Conservation (phyloP, 2,888 invertebrate genomes). For the Sclerodermus sp. region DNA sequence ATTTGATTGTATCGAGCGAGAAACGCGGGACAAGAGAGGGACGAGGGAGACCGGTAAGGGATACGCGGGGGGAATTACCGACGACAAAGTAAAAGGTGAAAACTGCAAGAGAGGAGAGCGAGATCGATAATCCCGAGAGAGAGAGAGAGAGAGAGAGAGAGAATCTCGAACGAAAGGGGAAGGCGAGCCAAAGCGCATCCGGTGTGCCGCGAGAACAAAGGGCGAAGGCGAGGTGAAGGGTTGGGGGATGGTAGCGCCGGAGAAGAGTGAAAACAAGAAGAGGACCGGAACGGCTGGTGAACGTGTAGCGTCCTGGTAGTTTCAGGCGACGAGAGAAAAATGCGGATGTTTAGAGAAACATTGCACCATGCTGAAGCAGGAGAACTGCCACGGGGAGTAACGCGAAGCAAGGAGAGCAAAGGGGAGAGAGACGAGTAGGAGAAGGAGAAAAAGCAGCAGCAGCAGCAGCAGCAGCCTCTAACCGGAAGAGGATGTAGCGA, state of each 20-base stretch:
- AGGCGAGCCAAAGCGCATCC: constrained; percentile 18
- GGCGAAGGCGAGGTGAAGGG: background rate
- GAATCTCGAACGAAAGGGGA: constrained; percentile 2
- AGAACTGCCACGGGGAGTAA: constrained; percentile 1
- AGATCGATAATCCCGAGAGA: background rate
- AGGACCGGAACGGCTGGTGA: background rate
- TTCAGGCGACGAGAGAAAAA: constrained; percentile 10
- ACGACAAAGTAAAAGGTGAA: background rate
- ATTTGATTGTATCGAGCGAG: constrained; percentile 24
- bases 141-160: constrained; percentile 1
- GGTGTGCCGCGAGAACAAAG: constrained; percentile 13
- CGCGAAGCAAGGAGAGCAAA: constrained; percentile 3
- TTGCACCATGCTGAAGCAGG: constrained; percentile 6
- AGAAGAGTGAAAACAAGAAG: background rate
- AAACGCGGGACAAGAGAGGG: too few relatives aligned
- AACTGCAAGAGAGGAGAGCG: background rate
- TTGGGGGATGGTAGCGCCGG: background rate
- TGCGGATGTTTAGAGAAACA: constrained; percentile 22
- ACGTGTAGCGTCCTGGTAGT: background rate
- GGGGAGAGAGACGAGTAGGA: background rate
- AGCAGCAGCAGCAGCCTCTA: too few relatives aligned
- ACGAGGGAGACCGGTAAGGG: too few relatives aligned
- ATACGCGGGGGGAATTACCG: too few relatives aligned
- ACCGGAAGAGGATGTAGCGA: background rate
- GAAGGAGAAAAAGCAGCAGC: background rate